phyloP scores from a whole-genome alignment of 2,113 vertebrate species.

The Mellivora capensis region DNA sequence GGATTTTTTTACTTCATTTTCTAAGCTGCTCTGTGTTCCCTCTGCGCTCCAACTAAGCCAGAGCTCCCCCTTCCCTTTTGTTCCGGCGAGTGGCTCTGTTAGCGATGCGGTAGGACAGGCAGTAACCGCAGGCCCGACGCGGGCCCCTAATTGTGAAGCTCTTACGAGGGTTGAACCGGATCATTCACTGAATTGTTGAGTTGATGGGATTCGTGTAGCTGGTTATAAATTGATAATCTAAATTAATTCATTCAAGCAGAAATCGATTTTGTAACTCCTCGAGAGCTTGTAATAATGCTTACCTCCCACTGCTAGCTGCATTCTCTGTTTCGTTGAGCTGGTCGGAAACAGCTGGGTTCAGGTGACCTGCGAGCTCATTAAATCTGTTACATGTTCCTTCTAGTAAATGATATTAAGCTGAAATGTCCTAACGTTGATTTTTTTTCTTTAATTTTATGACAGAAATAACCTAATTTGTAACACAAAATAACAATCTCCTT shows the following conservation, averaged over 20 bases:
- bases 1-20: no score
- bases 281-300: conserved; percentile 87
- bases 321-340: conserved; percentile 85
- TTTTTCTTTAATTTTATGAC: conserved; percentile 90
- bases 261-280: conserved; percentile 88
- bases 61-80: conserved; percentile 57
- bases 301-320: conserved; percentile 86
- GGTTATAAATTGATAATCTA: conserved; percentile 92
- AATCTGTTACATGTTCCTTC: conserved; percentile 87
- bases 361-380: conserved; percentile 92
- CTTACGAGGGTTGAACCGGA: conserved; percentile 80
- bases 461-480: conserved; percentile 93
- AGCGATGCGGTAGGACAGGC: conserved; percentile 31
- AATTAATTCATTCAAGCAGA: conserved; percentile 91
- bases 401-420: conserved; percentile 91
- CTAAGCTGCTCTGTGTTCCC: background rate
- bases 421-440: conserved; percentile 88
- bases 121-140: conserved; percentile 37
- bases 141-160: conserved; percentile 77
- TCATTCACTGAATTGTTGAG: conserved; percentile 85
- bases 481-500: conserved; percentile 90
- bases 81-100: conserved; percentile 52
- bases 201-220: conserved; percentile 86
- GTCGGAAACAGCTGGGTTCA: conserved; percentile 91
- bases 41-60: conserved; percentile 59